A percentile compares a stretch with the other conserved stretches of the same genome.
Conservation (phyloP, 2,797 vertebrate genomes). For the Rhinophrynus dorsalis region DNA sequence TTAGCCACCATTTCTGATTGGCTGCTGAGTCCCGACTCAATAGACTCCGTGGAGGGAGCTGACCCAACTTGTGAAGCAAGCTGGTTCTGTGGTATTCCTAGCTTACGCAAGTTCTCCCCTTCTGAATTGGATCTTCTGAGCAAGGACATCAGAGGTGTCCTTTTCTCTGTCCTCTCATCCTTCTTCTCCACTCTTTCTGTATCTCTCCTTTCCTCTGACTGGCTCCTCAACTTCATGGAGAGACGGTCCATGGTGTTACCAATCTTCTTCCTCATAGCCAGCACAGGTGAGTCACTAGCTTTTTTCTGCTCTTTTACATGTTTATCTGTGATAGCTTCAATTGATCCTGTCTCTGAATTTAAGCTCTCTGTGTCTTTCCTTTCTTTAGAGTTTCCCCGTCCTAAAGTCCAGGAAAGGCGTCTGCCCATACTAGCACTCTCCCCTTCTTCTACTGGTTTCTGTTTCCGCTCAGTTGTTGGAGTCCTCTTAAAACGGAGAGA, state of each 20-base stretch:
- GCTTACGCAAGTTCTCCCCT: constrained; percentile 74
- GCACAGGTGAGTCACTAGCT: constrained; percentile 79
- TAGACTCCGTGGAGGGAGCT: constrained; percentile 84
- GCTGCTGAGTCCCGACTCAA: constrained; percentile 85
- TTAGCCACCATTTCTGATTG: constrained; percentile 73
- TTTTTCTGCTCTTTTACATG: constrained; percentile 70
- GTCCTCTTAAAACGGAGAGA: constrained; percentile 83
- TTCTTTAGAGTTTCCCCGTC: constrained; percentile 77
- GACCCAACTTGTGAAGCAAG: constrained; percentile 69
- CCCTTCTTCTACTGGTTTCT: constrained; percentile 60
- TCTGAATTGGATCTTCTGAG: constrained; percentile 88
- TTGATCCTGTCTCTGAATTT: constrained; percentile 66
- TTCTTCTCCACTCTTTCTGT: constrained; percentile 63
- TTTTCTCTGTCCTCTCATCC: constrained; percentile 71
- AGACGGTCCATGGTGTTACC: constrained; percentile 87
- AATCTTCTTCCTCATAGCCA: constrained; percentile 87
- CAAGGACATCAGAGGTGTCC: constrained; percentile 82
- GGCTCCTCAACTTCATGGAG: constrained; percentile 86
- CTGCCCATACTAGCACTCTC: constrained; percentile 66
- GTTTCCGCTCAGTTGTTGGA: constrained; percentile 79
- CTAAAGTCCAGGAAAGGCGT: constrained; percentile 82
- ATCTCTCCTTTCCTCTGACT: constrained; percentile 80
- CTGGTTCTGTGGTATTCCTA: constrained; percentile 80
- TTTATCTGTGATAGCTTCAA: constrained; percentile 52
- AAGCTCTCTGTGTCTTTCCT: constrained; percentile 75